Percentiles rank a stretch among this genome's conserved stretches.
These are phyloP conservation scores for Poicephalus gulielmi DNA, from an alignment of 2,113 vertebrate species.

Conservation along the genomic window DNA sequence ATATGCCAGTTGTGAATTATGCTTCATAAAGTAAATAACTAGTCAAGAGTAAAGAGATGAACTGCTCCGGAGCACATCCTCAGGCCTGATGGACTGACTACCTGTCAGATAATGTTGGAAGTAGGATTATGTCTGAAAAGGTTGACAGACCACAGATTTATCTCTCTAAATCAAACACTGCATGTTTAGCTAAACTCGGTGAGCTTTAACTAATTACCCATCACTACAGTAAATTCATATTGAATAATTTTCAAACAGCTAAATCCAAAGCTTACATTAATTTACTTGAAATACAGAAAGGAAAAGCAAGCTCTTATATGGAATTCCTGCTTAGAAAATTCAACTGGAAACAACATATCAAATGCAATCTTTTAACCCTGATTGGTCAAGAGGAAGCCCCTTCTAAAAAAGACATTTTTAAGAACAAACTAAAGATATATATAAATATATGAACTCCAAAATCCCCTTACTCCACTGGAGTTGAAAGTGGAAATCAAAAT, in stretches of 20 bases:
- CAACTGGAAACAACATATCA: neutral
- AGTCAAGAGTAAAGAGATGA: constrained; percentile 64
- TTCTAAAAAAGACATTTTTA: neutral
- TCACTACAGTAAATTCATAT: constrained; percentile 38
- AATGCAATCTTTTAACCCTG: neutral
- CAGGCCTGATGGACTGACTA: constrained; percentile 57
- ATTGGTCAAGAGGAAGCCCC: neutral
- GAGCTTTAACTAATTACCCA: constrained; percentile 72
- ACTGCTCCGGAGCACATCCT: constrained; percentile 49
- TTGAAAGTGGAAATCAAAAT: neutral
- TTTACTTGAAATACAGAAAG: neutral
- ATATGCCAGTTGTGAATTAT: constrained; percentile 34
- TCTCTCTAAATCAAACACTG: constrained; percentile 64
- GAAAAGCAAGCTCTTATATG: neutral
- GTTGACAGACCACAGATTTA: constrained; percentile 69
- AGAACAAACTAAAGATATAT: accelerated
- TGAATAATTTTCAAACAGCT: neutral
- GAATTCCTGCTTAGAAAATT: neutral
- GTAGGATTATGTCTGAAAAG: constrained; percentile 61
- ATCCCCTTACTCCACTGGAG: neutral
- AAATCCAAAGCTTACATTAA: neutral
- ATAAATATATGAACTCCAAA: neutral
- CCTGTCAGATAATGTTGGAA: constrained; percentile 63
- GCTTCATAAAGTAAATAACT: constrained; percentile 44
- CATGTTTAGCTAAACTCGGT: constrained; percentile 52